Percentiles rank a stretch among this genome's conserved stretches.
These are phyloP conservation scores for Strigamia transsilvanica DNA, from an alignment of 2,888 invertebrate species.

Conservation along the genomic window DNA sequence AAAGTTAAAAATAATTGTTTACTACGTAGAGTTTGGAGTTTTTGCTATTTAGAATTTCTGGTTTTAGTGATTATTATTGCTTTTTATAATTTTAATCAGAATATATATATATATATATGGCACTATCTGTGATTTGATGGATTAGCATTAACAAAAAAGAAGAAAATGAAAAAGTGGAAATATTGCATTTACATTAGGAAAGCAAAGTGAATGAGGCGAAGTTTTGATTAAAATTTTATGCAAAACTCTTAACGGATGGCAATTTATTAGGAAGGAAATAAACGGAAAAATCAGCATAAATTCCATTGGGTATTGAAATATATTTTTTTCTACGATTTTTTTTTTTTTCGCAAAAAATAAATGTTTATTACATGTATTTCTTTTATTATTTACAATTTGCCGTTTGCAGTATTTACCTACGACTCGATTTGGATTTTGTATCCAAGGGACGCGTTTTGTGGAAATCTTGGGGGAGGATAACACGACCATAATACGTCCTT, in stretches of 20 bases:
- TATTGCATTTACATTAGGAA: background rate
- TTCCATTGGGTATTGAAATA: background rate
- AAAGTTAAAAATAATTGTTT: too few species aligned
- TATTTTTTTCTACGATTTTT: background rate
- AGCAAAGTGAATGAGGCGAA: background rate
- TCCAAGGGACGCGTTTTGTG: conserved; percentile 19
- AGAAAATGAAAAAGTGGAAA: background rate
- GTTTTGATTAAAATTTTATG: conserved; percentile 26
- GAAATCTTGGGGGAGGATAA: conserved; percentile 13
- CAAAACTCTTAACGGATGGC: background rate
- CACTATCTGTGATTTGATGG: background rate
- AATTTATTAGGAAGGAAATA: conserved; percentile 22
- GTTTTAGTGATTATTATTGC: too few species aligned
- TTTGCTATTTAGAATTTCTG: too few species aligned
- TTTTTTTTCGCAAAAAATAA: too few species aligned
- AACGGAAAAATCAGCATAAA: conserved; percentile 3
- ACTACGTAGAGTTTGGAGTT: too few species aligned
- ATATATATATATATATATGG: background rate
- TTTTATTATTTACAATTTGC: background rate
- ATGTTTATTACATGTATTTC: background rate
- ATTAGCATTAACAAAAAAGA: background rate
- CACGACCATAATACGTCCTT: conserved; percentile 11
- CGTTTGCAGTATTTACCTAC: background rate
- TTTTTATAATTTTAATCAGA: background rate
- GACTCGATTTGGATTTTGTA: background rate